Base-by-base conservation (phyloP, 2,113 vertebrate genomes). In the Sardina pilchardus region DNA sequence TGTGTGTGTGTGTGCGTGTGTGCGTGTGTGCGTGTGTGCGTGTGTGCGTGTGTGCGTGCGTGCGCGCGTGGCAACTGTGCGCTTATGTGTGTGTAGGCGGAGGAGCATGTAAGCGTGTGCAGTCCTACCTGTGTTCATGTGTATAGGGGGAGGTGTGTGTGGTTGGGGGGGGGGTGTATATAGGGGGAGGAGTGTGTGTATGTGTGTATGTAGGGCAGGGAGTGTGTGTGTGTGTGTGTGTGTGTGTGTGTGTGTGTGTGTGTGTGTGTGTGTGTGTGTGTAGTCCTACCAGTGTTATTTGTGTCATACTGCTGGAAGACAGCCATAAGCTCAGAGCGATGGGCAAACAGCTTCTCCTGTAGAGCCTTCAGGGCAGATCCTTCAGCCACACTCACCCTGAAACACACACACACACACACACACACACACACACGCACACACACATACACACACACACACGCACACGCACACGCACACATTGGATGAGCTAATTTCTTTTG, bases 331-430 rank as follows among this genome's bases (percentile, higher is more conserved):
- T 97, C 96, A 36, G 94, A 95, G 90, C 95, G 97, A 90, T 96
- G 96, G 45, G 96, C 87, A 86, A 97, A 97, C 81, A 99, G 93
- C 92, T 95, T 97, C 91, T 99, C 97, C 91, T 94, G 95, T 88
- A 99, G 91, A 83, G 95, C 94, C 83, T 92, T 96, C 3, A 99
- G 92, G 87, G 98, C 98, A 75, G 97, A 96, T 39, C 91, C 92
- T 93, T 99, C 98, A 81, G 97, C 95, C 30, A 92, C 93, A 84
- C 90, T 89, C 4, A 99, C 96, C 87, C 98, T 99, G 88, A 82
- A 83, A 84, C n/a, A 42, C 2, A 83, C 71, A 84, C 39, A 44
- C 42, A 86, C 24, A 36, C 53, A 30, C 50, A 34, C 1, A 71
- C 14, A 36, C 53, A 6, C 9, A 36, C 10, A 2, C 5, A 53